A percentile compares a stretch with the other conserved stretches of the same genome.
Evolutionary conservation across 2,797 vertebrate genomes (phyloP).

Genomic region (Diglossa cyanea): DNA sequence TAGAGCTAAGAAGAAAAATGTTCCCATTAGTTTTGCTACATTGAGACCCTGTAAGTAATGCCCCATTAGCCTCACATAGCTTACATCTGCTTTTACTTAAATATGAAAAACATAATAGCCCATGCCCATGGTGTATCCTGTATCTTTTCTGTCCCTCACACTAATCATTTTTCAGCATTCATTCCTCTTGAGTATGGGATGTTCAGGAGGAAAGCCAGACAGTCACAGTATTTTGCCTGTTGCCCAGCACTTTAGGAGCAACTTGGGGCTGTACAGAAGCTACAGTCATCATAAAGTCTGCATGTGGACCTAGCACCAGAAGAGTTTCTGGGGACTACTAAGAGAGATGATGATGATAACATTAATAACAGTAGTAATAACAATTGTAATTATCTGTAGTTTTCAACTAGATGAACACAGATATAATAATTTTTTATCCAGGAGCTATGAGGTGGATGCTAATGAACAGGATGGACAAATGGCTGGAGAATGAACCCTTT

Average conservation of each 20-base stretch:
- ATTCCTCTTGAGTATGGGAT: background rate
- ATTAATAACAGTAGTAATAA: background rate
- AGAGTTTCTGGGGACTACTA: background rate
- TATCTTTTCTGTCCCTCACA: background rate
- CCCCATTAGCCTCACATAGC: constrained; percentile 26
- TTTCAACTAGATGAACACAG: background rate
- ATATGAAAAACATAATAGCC: constrained; percentile 17
- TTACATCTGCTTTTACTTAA: constrained; percentile 55
- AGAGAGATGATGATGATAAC: background rate
- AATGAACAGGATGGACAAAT: background rate
- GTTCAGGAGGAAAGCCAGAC: background rate
- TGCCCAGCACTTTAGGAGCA: background rate
- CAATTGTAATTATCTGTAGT: background rate
- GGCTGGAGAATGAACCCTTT: background rate
- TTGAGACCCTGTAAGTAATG: constrained; percentile 12
- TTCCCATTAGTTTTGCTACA: constrained; percentile 55
- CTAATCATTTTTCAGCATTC: background rate
- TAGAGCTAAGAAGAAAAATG: constrained; percentile 12
- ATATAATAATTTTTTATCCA: background rate
- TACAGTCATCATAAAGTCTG: background rate
- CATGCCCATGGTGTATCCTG: background rate
- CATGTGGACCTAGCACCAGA: background rate
- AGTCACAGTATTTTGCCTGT: background rate
- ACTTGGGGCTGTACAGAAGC: background rate
- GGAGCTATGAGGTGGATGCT: background rate